Evolutionary conservation across 2,113 vertebrate species (phyloP), one percentile per base, ranked within the genome.

Genomic region (Hypocryptadius cinnamomeus): DNA sequence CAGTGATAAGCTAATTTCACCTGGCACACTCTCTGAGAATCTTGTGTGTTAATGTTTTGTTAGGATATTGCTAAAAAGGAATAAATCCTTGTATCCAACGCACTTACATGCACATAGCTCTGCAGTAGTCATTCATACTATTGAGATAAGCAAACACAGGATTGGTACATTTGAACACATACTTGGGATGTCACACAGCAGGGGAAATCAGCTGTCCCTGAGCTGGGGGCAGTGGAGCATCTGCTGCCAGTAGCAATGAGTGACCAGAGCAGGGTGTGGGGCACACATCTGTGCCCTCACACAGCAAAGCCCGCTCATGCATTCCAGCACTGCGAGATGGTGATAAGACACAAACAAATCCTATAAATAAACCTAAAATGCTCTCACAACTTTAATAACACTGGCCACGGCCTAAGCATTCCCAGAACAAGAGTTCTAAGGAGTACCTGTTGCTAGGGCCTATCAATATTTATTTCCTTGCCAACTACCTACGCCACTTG

Each of bases 381-480:
- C 71, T 77, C 86, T 79, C 84, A 74, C 63, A 54, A 53, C 56
- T 44, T 79, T 56, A 73, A 24, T 82, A 85, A 72, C 63, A 10
- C 44, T 69, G 51, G 83, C 56, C 40, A 50, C 1, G 2, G 77
- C 74, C 72, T 66, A 66, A 91, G 91, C 56, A 18, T 92, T 95
- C 93, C 85, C 76, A 91, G 94, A 94, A 94, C 15, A 13, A 78
- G 92, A 63, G 74, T 82, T 92, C 91, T 92, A 86, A 87, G 61
- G 78, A 86, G 57, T 90, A 94, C 87, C 91, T 87, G 84, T 94
- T 95, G 79, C 94, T 96, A 95, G 78, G 85, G 60, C 39, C 89
- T 94, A 90, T 90, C 92, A 97, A 80, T 86, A 91, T 94, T 92
- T 96, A 86, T 76, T 94, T 89, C 89, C 87, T 89, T 76, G 88